Base-by-base conservation (phyloP, 2,888 invertebrate species). In the Antitype chi region DNA sequence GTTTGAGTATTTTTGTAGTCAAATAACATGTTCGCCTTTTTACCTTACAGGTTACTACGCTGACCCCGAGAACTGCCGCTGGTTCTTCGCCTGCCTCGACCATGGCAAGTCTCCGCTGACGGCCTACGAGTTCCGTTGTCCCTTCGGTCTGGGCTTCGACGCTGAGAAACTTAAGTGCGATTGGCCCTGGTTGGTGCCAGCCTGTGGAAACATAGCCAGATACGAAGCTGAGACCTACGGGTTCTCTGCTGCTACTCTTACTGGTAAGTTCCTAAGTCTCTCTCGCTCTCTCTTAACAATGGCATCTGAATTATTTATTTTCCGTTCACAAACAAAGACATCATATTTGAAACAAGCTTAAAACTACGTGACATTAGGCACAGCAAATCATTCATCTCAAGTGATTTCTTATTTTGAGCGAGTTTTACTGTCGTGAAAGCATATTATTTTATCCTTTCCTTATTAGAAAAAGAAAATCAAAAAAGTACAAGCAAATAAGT, bases 41-140 rank as follows among this genome's bases (percentile, higher is more conserved):
- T 11, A 49, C 6, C n/a, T 81, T 76, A 0, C 88, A 97, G 98
- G 98, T 78, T 98, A 98, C 92, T 98, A 98, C 90, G 98, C 98
- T 0, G 98, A 98, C 92, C 98, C 98, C 0, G 98, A 98, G 92
- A 98, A 98, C 94, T 98, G 98, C 86, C 97, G 98, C 76, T 98
- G 98, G 98, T 98, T 98, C 97, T 98, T 98, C 93, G 98, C 98
- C 43, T 98, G 98, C 90, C 94, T 98, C 76, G 98, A 98, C 92
- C 97, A 98, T 90, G 98, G 98, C 88, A 97, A 97, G 89, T 95
- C 97, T 0, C 95, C 97, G 1, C 91, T 97, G 81, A 97, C 97
- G 0, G 98, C 98, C 0, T 98, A 98, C 94, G 98, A 98, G 95
- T 98, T 98, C 95, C 97, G 98, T 70, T 98, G 98, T 90, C 98